A percentile compares a stretch with the other conserved stretches of the same genome.
These are phyloP conservation scores for Pseudachorutes palmiensis DNA, from an alignment of 1,140 invertebrate species.

Conservation along the genomic window DNA sequence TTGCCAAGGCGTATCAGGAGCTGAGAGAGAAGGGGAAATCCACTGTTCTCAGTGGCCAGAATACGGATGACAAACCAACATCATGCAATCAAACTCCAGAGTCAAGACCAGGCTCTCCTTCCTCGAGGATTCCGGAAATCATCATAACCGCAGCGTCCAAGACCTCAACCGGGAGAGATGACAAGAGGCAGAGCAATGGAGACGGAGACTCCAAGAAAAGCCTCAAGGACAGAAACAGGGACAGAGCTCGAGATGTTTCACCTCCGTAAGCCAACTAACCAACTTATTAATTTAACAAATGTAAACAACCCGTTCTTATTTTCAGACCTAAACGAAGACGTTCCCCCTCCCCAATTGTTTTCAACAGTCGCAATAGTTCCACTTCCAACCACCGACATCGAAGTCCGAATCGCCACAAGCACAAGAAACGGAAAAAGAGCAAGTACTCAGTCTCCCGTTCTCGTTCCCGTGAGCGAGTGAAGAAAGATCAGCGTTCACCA, in stretches of 20 bases:
- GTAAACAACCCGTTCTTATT: neutral
- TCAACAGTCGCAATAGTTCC: neutral
- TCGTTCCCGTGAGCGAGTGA: too few species aligned
- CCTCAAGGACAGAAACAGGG: too few species aligned
- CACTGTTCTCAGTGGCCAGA: constrained; percentile 49
- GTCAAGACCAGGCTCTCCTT: constrained; percentile 26
- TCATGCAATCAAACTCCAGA: constrained; percentile 41
- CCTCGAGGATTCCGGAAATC: constrained; percentile 11
- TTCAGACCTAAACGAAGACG: constrained; percentile 25
- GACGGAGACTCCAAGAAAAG: neutral
- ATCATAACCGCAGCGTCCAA: neutral
- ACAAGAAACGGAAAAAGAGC: constrained; percentile 34
- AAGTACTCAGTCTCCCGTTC: constrained; percentile 10
- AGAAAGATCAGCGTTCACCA: too few species aligned
- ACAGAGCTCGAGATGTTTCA: neutral
- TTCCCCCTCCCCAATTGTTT: constrained; percentile 31
- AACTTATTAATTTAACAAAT: neutral
- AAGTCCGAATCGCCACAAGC: constrained; percentile 28
- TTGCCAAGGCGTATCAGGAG: constrained; percentile 65
- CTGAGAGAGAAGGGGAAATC: constrained; percentile 55
- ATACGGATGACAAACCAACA: too few species aligned
- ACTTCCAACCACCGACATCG: constrained; percentile 9
- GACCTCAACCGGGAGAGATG: neutral
- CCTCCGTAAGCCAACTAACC: constrained; percentile 1
- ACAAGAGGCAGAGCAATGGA: neutral